Evolutionary conservation across 2,888 invertebrate genomes (phyloP).

Genomic region (Chelonus formosanus): DNA sequence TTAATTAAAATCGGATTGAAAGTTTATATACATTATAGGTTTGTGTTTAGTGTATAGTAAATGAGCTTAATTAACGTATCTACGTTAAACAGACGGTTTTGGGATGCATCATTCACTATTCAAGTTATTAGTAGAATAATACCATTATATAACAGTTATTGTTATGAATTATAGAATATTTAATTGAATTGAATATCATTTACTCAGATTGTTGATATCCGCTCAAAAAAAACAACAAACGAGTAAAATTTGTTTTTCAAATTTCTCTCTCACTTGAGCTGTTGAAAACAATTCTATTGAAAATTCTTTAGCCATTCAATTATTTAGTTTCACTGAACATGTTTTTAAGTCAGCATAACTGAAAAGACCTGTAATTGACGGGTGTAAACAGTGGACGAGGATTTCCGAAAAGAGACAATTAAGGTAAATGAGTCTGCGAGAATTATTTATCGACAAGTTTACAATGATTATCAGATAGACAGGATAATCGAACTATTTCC

Average conservation of each 20-base stretch:
- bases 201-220: too few species aligned
- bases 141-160: not conserved
- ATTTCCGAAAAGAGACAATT: conserved; percentile 24
- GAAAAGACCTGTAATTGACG: conserved; percentile 18
- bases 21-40: not conserved
- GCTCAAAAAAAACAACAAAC: too few species aligned
- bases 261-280: too few species aligned
- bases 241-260: too few species aligned
- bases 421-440: conserved; percentile 15
- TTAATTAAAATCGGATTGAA: not conserved
- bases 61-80: conserved; percentile 43
- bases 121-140: not conserved
- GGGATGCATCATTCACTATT: conserved; percentile 23
- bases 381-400: conserved; percentile 26
- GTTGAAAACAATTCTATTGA: too few species aligned
- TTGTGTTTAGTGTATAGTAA: conserved; percentile 30
- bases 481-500: conserved; percentile 15
- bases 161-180: too few species aligned
- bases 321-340: too few species aligned
- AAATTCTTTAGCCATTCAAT: too few species aligned
- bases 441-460: conserved; percentile 11
- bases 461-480: not conserved
- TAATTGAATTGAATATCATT: too few species aligned
- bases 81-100: conserved; percentile 21
- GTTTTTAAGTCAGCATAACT: not conserved